phyloP scores from a whole-genome alignment of 1,140 invertebrate genomes.

The Latrodectus geometricus region DNA sequence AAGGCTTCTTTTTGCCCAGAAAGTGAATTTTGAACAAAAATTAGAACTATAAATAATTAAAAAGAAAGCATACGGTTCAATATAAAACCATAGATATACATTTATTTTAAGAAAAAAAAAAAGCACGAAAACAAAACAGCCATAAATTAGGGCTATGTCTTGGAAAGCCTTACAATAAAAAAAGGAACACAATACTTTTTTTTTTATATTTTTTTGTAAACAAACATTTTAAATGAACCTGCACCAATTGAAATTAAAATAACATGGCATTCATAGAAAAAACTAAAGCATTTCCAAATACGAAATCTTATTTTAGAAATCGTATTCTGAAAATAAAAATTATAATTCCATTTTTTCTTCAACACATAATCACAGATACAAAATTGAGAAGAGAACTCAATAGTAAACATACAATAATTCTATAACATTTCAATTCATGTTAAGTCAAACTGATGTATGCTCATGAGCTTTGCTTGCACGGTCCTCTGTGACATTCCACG shows the following conservation, averaged over 20 bases:
- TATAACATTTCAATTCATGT: slow-evolving; percentile 37
- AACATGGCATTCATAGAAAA: not conserved
- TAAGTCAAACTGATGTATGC: slow-evolving; percentile 28
- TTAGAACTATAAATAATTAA: too few relatives aligned
- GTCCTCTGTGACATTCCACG: slow-evolving; percentile 23
- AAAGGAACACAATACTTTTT: not conserved
- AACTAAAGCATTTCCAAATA: not conserved
- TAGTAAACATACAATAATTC: slow-evolving; percentile 4
- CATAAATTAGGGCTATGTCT: not conserved
- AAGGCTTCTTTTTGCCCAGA: not conserved
- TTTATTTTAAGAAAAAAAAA: too few relatives aligned
- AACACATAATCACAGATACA: not conserved
- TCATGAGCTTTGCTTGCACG: slow-evolving; percentile 14
- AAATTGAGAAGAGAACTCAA: not conserved
- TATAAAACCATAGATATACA: too few relatives aligned
- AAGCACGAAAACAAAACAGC: not conserved
- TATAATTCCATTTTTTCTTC: too few relatives aligned
- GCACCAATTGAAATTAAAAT: not conserved
- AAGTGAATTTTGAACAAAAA: not conserved
- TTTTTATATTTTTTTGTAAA: not conserved
- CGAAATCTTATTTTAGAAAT: not conserved
- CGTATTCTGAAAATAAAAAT: not conserved
- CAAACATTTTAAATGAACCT: not conserved
- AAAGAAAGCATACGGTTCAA: too few relatives aligned
- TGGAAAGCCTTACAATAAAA: not conserved